phyloP scores from a whole-genome alignment of 2,113 vertebrate genomes.

The Sebastes fasciatus region DNA sequence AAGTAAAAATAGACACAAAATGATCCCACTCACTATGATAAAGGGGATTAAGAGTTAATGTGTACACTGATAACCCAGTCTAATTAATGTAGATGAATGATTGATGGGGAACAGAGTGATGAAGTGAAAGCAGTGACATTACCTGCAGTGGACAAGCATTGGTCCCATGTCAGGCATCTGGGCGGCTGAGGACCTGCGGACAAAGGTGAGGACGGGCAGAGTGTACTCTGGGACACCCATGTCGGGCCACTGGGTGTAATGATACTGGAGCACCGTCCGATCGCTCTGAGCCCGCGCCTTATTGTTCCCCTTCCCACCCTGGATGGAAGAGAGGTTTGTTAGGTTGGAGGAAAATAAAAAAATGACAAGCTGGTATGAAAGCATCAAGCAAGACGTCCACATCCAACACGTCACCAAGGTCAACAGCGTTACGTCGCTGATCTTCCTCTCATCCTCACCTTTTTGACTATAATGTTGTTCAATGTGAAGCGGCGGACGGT shows the following conservation, averaged over 20 bases:
- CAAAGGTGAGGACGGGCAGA: conserved; percentile 93
- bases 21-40: neutral
- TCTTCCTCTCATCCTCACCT: conserved; percentile 79
- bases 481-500: conserved; percentile 91
- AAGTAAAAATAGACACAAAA: neutral
- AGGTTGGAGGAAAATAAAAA: neutral
- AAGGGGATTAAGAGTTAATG: neutral
- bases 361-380: neutral
- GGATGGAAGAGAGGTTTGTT: neutral
- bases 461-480: conserved; percentile 92
- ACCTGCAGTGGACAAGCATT: conserved; percentile 96
- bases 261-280: conserved; percentile 91
- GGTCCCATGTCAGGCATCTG: conserved; percentile 90
- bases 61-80: neutral
- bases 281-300: conserved; percentile 90
- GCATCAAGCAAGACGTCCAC: too few species aligned
- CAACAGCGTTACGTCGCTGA: neutral
- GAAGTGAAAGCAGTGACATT: conserved; percentile 13
- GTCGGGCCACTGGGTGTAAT: conserved; percentile 98
- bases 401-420: neutral
- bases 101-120: neutral
- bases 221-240: conserved; percentile 96
- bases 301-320: conserved; percentile 91
- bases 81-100: neutral
- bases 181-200: conserved; percentile 91